Base-by-base conservation (phyloP, 2,797 vertebrate genomes). In the Garrulus glandarius region DNA sequence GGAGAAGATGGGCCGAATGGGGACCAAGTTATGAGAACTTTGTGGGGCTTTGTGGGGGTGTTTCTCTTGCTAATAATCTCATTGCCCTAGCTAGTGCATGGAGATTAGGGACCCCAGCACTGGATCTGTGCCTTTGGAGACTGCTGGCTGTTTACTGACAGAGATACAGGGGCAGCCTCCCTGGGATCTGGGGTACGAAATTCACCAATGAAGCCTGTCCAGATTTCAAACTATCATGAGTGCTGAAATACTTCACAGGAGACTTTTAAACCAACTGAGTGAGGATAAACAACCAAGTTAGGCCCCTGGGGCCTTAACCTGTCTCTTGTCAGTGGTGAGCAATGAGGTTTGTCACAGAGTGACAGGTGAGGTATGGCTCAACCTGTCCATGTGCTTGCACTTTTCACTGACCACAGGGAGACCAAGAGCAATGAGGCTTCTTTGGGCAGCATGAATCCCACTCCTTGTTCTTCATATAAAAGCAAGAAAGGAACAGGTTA, bases 41-140 rank as follows among this genome's bases (percentile, higher is more conserved):
- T 32, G 8, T 55, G 12, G 13, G 7, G 1, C 36, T 64, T 4
- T 24, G 15, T 36, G 15, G 23, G 55, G 0, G 5, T 39, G 13
- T 22, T 81, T 92, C 90, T 53, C 43, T 74, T 70, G 8, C 17
- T 39, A 37, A 6, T 3, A 49, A 7, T 68, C 7, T 83, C 9
- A 4, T 53, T 16, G 4, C 2, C 20, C 2, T n/a, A 34, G 12
- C 4, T 39, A 46, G 26, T 3, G 9, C 22, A 65, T 23, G 32
- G n/a, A 14, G 23, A 37, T 49, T 71, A 56, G 56, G n/a, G n/a
- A 74, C 16, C 41, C 6, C 15, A 43, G 13, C 27, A n/a, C 3
- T 3, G 0, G 30, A 65, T 21, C 22, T 43, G 55, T 57, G 52
- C 17, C n/a, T 23, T 53, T 20, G n/a, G 14, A 84, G 5, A 8